phyloP scores from a whole-genome alignment of 2,888 invertebrate genomes.

The Iselma pallidipennis region DNA sequence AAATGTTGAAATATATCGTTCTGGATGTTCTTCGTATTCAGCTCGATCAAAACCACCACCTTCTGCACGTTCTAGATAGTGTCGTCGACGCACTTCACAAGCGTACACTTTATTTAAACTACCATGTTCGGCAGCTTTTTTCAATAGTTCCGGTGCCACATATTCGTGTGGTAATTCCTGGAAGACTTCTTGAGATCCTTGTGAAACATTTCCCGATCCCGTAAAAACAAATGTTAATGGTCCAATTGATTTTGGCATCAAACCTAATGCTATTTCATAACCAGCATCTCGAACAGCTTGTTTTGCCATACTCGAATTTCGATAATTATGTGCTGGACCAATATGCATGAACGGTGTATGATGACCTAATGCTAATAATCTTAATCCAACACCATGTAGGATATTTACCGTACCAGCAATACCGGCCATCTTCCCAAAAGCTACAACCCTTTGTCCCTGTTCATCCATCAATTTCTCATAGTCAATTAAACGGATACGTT shows the following conservation, averaged over 20 bases:
- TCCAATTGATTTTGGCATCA: conserved; percentile 98
- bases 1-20: conserved; percentile 93
- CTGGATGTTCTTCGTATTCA: conserved; percentile 91
- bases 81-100: conserved; percentile 90
- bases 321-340: conserved; percentile 96
- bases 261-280: conserved; percentile 91
- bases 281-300: conserved; percentile 99
- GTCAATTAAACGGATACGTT: conserved; percentile 95
- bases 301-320: conserved; percentile 95
- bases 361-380: conserved; percentile 93
- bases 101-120: conserved; percentile 95
- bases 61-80: conserved; percentile 91
- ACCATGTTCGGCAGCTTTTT: conserved; percentile 96
- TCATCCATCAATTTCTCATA: conserved; percentile 95
- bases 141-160: conserved; percentile 91
- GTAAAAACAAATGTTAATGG: conserved; percentile 98
- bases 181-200: conserved; percentile 88
- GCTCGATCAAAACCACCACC: conserved; percentile 88
- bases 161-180: conserved; percentile 97
- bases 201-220: conserved; percentile 96
- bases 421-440: conserved; percentile 98
- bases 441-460: conserved; percentile 88
- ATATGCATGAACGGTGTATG: conserved; percentile 99
- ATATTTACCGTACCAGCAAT: conserved; percentile 99
- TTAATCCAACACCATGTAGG: conserved; percentile 92